Evolutionary conservation across 2,797 vertebrate genomes (phyloP).

Genomic region (Leuciscus waleckii): DNA sequence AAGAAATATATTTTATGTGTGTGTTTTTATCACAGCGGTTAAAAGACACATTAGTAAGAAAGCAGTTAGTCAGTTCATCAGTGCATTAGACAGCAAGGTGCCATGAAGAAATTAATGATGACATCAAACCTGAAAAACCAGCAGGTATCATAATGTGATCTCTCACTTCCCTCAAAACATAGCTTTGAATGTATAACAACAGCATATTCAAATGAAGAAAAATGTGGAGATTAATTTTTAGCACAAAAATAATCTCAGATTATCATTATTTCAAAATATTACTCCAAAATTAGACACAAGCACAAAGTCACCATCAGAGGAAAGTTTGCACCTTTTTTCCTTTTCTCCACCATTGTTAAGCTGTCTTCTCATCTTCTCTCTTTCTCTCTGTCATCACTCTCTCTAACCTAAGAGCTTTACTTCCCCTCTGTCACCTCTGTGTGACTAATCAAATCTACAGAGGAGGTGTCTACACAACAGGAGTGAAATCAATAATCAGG

Average conservation of each 20-base stretch:
- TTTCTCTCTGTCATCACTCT: conserved; percentile 23
- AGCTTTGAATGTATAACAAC: neutral
- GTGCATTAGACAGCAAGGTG: conserved; percentile 37
- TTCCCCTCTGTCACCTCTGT: conserved; percentile 67
- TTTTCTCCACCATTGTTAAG: neutral
- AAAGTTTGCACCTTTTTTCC: neutral
- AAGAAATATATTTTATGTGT: neutral
- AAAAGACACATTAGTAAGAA: conserved; percentile 43
- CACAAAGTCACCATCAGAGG: neutral
- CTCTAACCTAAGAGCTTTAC: conserved; percentile 47
- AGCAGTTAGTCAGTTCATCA: conserved; percentile 37
- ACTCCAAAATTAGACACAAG: neutral
- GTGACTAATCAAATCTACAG: conserved; percentile 72
- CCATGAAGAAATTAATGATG: conserved; percentile 23
- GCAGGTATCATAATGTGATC: conserved; percentile 25
- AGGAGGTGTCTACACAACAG: conserved; percentile 64
- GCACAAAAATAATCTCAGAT: neutral
- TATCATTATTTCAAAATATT: neutral
- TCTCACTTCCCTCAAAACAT: conserved; percentile 4
- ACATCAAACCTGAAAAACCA: conserved; percentile 31
- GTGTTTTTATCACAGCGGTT: neutral
- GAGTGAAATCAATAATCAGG: conserved; percentile 58
- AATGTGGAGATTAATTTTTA: neutral
- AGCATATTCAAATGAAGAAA: neutral
- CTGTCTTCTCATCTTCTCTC: neutral